These are phyloP conservation scores for Gastrophysa polygoni DNA, from an alignment of 2,888 invertebrate genomes.

Conservation along the genomic window DNA sequence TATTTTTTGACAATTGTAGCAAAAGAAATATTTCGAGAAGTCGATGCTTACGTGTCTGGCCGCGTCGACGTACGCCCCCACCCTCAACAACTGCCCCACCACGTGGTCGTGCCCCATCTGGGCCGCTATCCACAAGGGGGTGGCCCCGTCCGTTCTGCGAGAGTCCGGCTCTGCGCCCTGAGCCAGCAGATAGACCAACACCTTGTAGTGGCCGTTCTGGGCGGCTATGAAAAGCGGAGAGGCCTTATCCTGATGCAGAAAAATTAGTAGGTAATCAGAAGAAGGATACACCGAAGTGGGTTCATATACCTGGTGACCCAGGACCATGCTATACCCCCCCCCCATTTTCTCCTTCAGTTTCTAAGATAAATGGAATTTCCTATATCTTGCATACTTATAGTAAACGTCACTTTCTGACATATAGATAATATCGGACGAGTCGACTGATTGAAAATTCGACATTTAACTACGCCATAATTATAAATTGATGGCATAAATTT, in stretches of 20 bases:
- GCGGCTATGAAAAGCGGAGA: conserved; percentile 91
- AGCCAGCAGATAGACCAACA: conserved; percentile 73
- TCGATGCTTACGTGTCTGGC: conserved; percentile 70
- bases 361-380: too few species aligned
- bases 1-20: too few species aligned
- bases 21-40: background rate
- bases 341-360: too few species aligned
- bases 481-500: too few species aligned
- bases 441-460: too few species aligned
- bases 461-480: too few species aligned
- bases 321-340: too few species aligned
- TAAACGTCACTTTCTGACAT: too few species aligned
- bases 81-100: conserved; percentile 75
- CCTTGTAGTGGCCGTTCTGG: conserved; percentile 90
- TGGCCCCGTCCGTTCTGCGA: conserved; percentile 82
- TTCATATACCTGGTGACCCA: too few species aligned
- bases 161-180: conserved; percentile 77
- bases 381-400: too few species aligned
- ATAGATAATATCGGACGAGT: too few species aligned
- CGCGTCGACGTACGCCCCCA: conserved; percentile 80
- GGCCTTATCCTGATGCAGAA: conserved; percentile 78
- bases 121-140: conserved; percentile 92
- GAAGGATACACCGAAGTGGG: too few species aligned
- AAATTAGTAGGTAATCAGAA: conserved; percentile 12
- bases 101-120: conserved; percentile 93